phyloP scores from a whole-genome alignment of 2,888 invertebrate species.

The Agriopis aurantiaria region DNA sequence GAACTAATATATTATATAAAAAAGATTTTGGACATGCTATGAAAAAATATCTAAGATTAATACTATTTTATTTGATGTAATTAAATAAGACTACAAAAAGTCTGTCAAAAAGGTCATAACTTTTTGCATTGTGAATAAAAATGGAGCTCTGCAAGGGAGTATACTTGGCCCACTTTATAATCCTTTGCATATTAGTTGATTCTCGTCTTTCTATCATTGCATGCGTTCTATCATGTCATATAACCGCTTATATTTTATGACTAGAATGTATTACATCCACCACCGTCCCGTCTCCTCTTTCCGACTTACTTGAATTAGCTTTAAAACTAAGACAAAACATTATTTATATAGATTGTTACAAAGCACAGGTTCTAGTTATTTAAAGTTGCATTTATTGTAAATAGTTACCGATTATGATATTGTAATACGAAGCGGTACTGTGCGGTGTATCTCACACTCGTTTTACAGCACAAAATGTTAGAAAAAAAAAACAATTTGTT shows the following conservation, averaged over 20 bases:
- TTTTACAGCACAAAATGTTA: constrained; percentile 86
- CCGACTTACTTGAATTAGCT: constrained; percentile 81
- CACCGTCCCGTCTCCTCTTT: constrained; percentile 85
- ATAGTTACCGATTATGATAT: constrained; percentile 72
- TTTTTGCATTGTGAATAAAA: not conserved
- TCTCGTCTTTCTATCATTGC: constrained; percentile 50
- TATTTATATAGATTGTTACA: constrained; percentile 86
- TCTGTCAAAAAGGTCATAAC: too few relatives aligned
- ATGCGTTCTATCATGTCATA: too few relatives aligned
- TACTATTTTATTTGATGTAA: not conserved
- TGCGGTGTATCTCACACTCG: constrained; percentile 84
- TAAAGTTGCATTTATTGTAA: constrained; percentile 85
- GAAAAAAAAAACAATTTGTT: constrained; percentile 77
- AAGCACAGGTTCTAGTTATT: constrained; percentile 85
- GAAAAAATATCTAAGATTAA: too few relatives aligned
- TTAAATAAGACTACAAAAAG: too few relatives aligned
- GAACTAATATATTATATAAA: constrained; percentile 22
- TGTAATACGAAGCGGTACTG: constrained; percentile 76
- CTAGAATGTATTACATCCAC: constrained; percentile 78
- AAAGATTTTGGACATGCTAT: not conserved
- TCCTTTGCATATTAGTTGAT: constrained; percentile 33
- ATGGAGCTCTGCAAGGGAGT: constrained; percentile 55
- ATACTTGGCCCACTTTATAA: constrained; percentile 47
- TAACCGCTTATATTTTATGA: constrained; percentile 76
- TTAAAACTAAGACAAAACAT: constrained; percentile 75